Evolutionary conservation across 2,797 vertebrate genomes (phyloP), one percentile per base, ranked within the genome.

Genomic region (Halcyon leucocephala): DNA sequence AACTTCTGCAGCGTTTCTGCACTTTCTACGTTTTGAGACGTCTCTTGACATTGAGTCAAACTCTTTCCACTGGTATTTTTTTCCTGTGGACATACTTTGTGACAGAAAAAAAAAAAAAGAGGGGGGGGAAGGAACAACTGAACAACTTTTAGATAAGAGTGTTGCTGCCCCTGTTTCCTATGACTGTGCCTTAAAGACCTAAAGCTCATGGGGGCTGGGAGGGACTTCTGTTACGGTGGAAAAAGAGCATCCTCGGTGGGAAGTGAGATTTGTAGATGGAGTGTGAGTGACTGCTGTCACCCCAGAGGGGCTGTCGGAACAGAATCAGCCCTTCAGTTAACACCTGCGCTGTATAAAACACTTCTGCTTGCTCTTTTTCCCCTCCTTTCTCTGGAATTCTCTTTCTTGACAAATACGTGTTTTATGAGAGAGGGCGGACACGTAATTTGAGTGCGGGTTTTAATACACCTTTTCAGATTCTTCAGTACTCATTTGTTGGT

Each of bases 41-140:
- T 81, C 46, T 77, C 92, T 90, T 93, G 85, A 83, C 61, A 29
- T 62, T 57, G 91, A 82, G 44, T 92, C 93, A 61, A 83, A 60
- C 89, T 88, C 64, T 78, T 93, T 67, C 80, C 79, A 26, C 52
- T 58, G 62, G 16, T 72, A 4, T 4, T 84, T 82, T 78, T 85
- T 78, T n/a, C 79, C 87, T 44, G 41, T 89, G n/a, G n/a, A 58
- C 57, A 0, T 61, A 81, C 61, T 87, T 74, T 60, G 69, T 78
- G 46, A 61, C 46, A 72, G 54, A 46, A 41, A 82, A 51, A 60
- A 77, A 82, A 58, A 46, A 39, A 52, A 16, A 37, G 21, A 8
- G 4, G 28, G 20, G 14, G 1, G 5, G 5, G 25, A 19, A 29
- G 44, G 13, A 22, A 41, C 35, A 58, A 55, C 21, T 78, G 78